Evolutionary conservation across 2,888 invertebrate species (phyloP).

Genomic region (Erannis defoliaria): DNA sequence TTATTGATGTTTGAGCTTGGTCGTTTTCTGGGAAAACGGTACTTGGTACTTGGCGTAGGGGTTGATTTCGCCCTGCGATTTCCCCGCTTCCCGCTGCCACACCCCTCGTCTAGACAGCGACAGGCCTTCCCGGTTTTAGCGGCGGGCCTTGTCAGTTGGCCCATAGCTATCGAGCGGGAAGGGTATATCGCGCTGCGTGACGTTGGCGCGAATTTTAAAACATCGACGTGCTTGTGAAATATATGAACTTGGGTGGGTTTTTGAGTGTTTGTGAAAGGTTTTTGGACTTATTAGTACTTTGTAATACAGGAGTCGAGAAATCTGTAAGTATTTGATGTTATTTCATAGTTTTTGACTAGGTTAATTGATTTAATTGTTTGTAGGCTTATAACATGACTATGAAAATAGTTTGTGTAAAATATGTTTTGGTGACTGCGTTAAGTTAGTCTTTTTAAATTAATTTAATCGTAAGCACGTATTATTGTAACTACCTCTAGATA

Average conservation of each 20-base stretch:
- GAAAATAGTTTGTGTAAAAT: no score
- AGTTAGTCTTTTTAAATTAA: no score
- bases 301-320: constrained; percentile 7
- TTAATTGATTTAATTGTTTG: no score
- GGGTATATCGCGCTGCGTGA: constrained; percentile 53
- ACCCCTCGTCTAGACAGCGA: constrained; percentile 72
- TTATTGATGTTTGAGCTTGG: constrained; percentile 70
- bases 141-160: constrained; percentile 63
- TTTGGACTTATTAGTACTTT: constrained; percentile 10
- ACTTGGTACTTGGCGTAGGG: constrained; percentile 57
- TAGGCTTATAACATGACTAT: no score
- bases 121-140: constrained; percentile 39
- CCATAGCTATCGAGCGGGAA: constrained; percentile 57
- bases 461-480: no score
- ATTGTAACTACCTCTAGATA: no score
- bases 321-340: constrained; percentile 16
- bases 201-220: constrained; percentile 75
- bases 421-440: no score
- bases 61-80: constrained; percentile 58
- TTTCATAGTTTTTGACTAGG: no score
- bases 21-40: constrained; percentile 70
- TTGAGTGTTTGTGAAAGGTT: constrained; percentile 47
- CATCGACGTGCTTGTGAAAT: constrained; percentile 49
- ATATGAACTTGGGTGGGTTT: constrained; percentile 44
- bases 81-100: constrained; percentile 50